Conservation (phyloP, 2,888 invertebrate species). For the Zeuzera pyrina region DNA sequence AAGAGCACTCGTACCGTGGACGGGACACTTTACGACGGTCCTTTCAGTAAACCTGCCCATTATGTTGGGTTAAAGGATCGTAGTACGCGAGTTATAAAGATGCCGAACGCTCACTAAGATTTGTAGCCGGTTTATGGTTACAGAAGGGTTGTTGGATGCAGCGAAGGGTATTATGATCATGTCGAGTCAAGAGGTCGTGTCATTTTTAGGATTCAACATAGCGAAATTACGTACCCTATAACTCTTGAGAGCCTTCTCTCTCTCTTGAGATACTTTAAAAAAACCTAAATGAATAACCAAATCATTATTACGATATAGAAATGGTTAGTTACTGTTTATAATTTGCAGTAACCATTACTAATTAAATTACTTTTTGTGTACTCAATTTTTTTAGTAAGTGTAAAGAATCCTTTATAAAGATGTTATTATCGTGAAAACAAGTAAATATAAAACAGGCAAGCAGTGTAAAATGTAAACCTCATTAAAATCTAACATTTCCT, state of each 20-base stretch:
- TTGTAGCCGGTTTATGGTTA: slow-evolving; percentile 67
- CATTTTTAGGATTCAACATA: slow-evolving; percentile 66
- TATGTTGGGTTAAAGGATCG: slow-evolving; percentile 71
- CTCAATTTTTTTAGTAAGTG: too few species aligned
- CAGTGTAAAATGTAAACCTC: slow-evolving; percentile 14
- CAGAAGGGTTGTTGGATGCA: slow-evolving; percentile 67
- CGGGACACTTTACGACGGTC: slow-evolving; percentile 70
- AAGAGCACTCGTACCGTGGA: slow-evolving; percentile 24
- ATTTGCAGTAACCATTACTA: too few species aligned
- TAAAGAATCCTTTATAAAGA: too few species aligned
- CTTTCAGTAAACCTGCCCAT: slow-evolving; percentile 69
- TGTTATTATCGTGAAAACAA: too few species aligned
- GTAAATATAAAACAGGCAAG: not conserved
- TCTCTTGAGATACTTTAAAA: too few species aligned
- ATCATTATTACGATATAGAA: too few species aligned
- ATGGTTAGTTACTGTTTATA: too few species aligned
- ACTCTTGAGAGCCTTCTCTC: too few species aligned
- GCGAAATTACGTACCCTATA: too few species aligned
- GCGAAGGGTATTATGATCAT: slow-evolving; percentile 63
- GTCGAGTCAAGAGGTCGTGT: slow-evolving; percentile 63
- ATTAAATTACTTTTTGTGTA: too few species aligned
- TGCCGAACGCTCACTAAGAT: slow-evolving; percentile 64
- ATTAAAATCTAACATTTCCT: slow-evolving; percentile 23
- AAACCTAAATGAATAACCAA: too few species aligned
- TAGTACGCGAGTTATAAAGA: slow-evolving; percentile 66